These are phyloP conservation scores for Ophthalmolycus amberensis DNA, from an alignment of 2,113 vertebrate species.

Conservation along the genomic window DNA sequence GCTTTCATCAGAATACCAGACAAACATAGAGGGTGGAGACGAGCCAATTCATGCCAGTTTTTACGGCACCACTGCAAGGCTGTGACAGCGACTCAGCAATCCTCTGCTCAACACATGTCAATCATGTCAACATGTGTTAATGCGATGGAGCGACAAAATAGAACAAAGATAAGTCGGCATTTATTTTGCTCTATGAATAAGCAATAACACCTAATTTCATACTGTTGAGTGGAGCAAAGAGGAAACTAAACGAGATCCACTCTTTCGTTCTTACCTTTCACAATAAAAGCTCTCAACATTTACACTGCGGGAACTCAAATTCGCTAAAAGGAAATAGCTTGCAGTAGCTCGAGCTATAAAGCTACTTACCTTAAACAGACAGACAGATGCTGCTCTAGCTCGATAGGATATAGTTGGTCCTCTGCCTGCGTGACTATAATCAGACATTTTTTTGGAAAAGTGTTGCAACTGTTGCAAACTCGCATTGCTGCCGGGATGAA, in stretches of 20 bases:
- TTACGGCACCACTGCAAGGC: background rate
- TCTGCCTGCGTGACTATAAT: too few species aligned
- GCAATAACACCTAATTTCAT: background rate
- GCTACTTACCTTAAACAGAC: too few species aligned
- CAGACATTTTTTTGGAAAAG: too few species aligned
- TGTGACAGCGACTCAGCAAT: conserved; percentile 18
- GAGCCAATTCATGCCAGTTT: background rate
- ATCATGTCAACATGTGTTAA: conserved; percentile 16
- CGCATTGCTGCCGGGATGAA: too few species aligned
- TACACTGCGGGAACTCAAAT: too few species aligned
- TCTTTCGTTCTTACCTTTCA: too few species aligned
- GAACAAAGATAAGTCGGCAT: background rate
- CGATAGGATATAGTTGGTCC: too few species aligned
- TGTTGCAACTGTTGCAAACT: too few species aligned
- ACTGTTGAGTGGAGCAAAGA: background rate
- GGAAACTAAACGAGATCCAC: background rate
- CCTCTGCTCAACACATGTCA: conserved; percentile 13
- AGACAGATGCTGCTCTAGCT: too few species aligned
- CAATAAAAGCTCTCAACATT: too few species aligned
- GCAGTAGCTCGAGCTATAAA: too few species aligned
- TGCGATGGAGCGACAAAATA: background rate
- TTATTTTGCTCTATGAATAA: conserved; percentile 32
- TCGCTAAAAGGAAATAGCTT: too few species aligned
- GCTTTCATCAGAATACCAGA: conserved; percentile 34
- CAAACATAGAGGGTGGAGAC: conserved; percentile 12